Evolutionary conservation across 2,113 vertebrate genomes (phyloP), one percentile per base, ranked within the genome.

Genomic region (Phyllopteryx taeniolatus): DNA sequence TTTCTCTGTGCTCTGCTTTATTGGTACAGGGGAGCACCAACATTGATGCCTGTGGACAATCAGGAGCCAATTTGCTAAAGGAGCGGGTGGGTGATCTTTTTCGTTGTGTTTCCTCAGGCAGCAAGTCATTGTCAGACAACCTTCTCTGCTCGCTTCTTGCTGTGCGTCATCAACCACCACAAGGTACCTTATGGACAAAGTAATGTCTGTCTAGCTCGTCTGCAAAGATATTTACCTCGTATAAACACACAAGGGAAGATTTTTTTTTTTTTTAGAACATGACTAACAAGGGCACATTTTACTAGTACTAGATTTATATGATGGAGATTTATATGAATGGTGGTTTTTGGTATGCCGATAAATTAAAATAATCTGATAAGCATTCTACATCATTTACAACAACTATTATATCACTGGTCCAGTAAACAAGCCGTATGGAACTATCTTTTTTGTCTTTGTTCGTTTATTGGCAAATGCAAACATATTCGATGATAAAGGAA

Each of bases 31-130:
- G 72, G 74, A 82, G 82, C 79, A 81, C 84, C 75, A 68, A 74
- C 84, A 82, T 79, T n/a, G 61, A 83, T 60, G 81, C 75, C 86
- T 90, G 86, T 79, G 73, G 82, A 85, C 82, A 86, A 88, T 86
- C 87, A 91, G 78, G 81, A 84, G 87, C 78, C 79, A 84, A 81
- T 84, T 83, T 84, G 83, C 81, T 84, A 35, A 86, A 67, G 60
- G 74, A 61, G 33, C 39, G 68, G 35, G 76, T 78, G 79, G 76
- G 77, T 84, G 70, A 75, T 63, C 68, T 70, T 74, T 82, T 74
- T 72, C 76, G 71, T 77, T 67, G 59, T 75, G 49, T 77, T 69
- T 71, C 62, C 46, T 70, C 65, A 46, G 51, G 70, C 47, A 6
- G 47, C 10, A 54, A 65, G 65, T 72, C 66, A 60, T 59, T 81